Conservation (phyloP, 2,797 vertebrate species). For the Dipus sagitta region DNA sequence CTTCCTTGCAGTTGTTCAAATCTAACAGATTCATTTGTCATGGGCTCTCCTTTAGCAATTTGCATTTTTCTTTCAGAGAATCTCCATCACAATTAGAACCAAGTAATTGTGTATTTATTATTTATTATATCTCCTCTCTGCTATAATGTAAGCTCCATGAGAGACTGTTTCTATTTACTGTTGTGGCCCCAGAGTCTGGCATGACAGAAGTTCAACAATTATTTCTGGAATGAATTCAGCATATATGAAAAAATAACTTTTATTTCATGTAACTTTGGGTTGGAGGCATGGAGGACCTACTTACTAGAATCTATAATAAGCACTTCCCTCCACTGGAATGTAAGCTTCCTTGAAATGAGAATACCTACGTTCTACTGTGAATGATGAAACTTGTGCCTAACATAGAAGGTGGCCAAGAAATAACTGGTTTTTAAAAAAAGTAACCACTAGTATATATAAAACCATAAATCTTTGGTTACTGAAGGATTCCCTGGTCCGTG, state of each 20-base stretch:
- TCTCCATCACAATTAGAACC: constrained; percentile 24
- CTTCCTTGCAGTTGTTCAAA: constrained; percentile 23
- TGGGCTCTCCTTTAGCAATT: constrained; percentile 1
- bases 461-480: not conserved
- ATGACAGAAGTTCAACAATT: not conserved
- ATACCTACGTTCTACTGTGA: constrained; percentile 31
- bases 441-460: not conserved
- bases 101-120: constrained; percentile 36
- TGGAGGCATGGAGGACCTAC: not conserved
- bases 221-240: constrained; percentile 15
- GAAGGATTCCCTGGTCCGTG: not conserved
- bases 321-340: not conserved
- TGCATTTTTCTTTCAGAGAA: constrained; percentile 51
- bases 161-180: not conserved
- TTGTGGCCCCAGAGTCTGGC: not conserved
- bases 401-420: constrained; percentile 19
- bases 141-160: not conserved
- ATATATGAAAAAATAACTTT: not conserved
- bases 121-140: not conserved
- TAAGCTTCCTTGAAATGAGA: constrained; percentile 54
- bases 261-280: not conserved
- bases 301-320: constrained; percentile 10
- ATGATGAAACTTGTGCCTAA: not conserved
- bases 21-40: not conserved
- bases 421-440: constrained; percentile 29